Base-by-base conservation (phyloP, 1,140 invertebrate species). In the Meloidogyne hapla region DNA sequence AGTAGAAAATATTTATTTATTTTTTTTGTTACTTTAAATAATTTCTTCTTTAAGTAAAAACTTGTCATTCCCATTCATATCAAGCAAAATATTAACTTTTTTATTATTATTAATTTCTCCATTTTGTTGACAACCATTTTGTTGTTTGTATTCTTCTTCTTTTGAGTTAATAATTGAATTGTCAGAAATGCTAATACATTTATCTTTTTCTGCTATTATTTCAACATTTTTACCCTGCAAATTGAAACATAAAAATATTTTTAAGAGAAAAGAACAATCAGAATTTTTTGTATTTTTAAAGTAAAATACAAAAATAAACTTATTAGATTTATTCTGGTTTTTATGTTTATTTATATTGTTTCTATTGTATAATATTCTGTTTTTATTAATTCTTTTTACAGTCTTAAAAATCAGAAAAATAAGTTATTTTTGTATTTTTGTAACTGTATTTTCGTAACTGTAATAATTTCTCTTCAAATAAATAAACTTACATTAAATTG, bases 401-500 rank as follows among this genome's bases (percentile, higher is more conserved):
- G n/a, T n/a, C n/a, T n/a, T n/a, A n/a, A n/a, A n/a, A n/a, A n/a
- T n/a, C n/a, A n/a, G n/a, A n/a, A n/a, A n/a, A n/a, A n/a, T n/a
- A n/a, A n/a, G n/a, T n/a, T n/a, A n/a, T n/a, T n/a, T n/a, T n/a
- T n/a, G n/a, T n/a, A n/a, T n/a, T n/a, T n/a, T n/a, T n/a, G n/a
- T n/a, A n/a, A n/a, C n/a, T n/a, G n/a, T n/a, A n/a, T n/a, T n/a
- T n/a, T n/a, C n/a, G n/a, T n/a, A n/a, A n/a, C n/a, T n/a, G n/a
- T n/a, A n/a, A n/a, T n/a, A n/a, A n/a, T n/a, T n/a, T n/a, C n/a
- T n/a, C n/a, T n/a, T n/a, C n/a, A n/a, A 68, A 33, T 3, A 45
- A 48, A 12, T n/a, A 42, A 69, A 33, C 13, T 25, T 70, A 73
- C 71, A 21, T 40, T 13, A 61, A 73, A 63, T 64, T 42, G 23